Evolutionary conservation across 2,113 vertebrate species (phyloP).

Genomic region (Glaucidium brasilianum): DNA sequence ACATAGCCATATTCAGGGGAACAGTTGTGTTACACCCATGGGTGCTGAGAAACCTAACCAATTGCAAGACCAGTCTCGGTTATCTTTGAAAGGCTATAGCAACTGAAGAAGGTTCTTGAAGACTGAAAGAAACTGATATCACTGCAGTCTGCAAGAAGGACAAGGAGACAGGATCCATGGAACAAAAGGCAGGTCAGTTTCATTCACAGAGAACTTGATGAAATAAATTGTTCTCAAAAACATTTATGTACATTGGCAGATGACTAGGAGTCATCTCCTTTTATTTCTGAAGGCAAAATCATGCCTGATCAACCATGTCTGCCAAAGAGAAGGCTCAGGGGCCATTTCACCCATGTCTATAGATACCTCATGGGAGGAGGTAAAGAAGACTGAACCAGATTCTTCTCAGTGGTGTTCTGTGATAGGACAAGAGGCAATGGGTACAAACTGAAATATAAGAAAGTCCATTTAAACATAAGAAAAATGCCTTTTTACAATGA

Average conservation of each 20-base stretch:
- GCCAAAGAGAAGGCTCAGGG: background rate
- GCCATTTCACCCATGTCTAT: background rate
- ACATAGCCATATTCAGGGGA: background rate
- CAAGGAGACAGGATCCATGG: background rate
- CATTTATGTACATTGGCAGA: background rate
- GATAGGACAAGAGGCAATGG: background rate
- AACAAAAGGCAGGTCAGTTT: background rate
- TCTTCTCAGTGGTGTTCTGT: background rate
- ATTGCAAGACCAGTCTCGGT: background rate
- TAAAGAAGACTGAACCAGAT: background rate
- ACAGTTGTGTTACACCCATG: background rate
- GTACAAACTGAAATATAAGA: background rate
- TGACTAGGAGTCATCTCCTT: background rate
- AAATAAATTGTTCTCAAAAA: background rate
- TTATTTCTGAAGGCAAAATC: background rate
- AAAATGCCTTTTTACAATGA: background rate
- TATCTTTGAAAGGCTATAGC: background rate
- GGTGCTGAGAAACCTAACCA: background rate
- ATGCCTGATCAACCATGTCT: background rate
- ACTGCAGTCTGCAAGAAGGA: background rate
- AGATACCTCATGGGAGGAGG: background rate
- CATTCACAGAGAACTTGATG: background rate
- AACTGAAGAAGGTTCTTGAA: background rate
- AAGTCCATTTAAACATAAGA: background rate
- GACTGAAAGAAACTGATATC: background rate